phyloP scores from a whole-genome alignment of 2,113 vertebrate genomes.

The Oenanthe melanoleuca region DNA sequence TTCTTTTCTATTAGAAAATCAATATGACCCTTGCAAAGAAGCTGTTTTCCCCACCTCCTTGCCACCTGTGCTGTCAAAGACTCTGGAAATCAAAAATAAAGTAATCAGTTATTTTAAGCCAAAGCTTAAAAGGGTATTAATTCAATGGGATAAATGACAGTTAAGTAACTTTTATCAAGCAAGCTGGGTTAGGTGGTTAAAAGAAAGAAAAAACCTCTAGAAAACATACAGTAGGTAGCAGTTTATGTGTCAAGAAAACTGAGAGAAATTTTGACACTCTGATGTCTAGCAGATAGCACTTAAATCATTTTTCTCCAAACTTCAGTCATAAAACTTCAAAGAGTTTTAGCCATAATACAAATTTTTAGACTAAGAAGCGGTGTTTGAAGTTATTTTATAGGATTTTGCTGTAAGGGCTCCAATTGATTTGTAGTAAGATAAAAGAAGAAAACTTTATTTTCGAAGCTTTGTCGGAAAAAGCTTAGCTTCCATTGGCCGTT shows the following conservation, averaged over 20 bases:
- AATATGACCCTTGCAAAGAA: not conserved
- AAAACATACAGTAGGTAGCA: conserved; percentile 88
- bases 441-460: conserved; percentile 99
- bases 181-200: conserved; percentile 84
- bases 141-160: conserved; percentile 77
- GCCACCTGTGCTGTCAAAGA: not conserved
- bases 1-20: conserved; percentile 36
- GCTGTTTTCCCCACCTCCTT: not conserved
- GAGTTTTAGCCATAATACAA: conserved; percentile 99
- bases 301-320: conserved; percentile 99
- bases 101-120: conserved; percentile 60
- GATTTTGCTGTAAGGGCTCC: conserved; percentile 99
- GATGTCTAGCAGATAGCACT: conserved; percentile 98
- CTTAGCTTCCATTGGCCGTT: conserved; percentile 98
- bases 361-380: conserved; percentile 99
- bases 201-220: conserved; percentile 77
- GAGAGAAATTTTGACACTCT: conserved; percentile 95
- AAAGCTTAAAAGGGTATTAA: conserved; percentile 78
- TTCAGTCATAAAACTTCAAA: conserved; percentile 99
- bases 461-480: conserved; percentile 99
- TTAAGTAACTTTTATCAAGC: conserved; percentile 79
- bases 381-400: conserved; percentile 99
- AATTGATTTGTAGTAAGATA: conserved; percentile 99
- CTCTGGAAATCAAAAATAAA: conserved; percentile 49
- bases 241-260: conserved; percentile 98